Evolutionary conservation across 2,797 vertebrate species (phyloP), one percentile per base, ranked within the genome.

Genomic region (Ctenopoma kingsleyae): DNA sequence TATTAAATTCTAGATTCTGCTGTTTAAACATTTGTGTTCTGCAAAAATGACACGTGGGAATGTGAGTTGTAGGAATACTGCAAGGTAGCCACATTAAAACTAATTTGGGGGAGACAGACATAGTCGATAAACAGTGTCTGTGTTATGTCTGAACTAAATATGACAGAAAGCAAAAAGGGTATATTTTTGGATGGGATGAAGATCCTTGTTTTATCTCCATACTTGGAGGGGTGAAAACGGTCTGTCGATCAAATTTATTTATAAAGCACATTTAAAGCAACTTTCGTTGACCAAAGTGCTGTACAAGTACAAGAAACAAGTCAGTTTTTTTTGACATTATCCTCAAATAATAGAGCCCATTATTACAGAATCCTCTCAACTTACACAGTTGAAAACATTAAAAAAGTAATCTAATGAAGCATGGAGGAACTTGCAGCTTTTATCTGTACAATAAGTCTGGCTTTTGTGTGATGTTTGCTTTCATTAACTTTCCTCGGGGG

Each of bases 141-240:
- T 41, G 66, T 77, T 78, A 59, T 74, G 83, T 82, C 67, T 84
- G 52, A 44, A 36, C 76, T 79, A 82, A 84, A 82, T 72, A 44
- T 71, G 68, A 71, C 9, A 4, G 15, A 54, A 70, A 61, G 19
- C 15, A 49, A 53, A 4, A 5, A 10, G 54, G 65, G 43, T 40
- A 43, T 43, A 46, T 40, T 54, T 30, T 23, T 5, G 32, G 41
- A 53, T 19, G 2, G 46, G 20, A 20, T 47, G 5, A 59, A 6
- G 8, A 61, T 40, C 36, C 4, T 54, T 25, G 46, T 65, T 53
- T 68, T 27, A 38, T 22, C 16, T 8, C 40, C 43, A 25, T 27
- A 27, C 25, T 27, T 27, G 2, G 23, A 4, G 25, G 57, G 40
- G 22, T 38, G 9, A 38, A 9, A 35, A 36, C 13, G 19, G 52